Base-by-base conservation (phyloP, 2,888 invertebrate species). In the Yponomeuta plumbellus region DNA sequence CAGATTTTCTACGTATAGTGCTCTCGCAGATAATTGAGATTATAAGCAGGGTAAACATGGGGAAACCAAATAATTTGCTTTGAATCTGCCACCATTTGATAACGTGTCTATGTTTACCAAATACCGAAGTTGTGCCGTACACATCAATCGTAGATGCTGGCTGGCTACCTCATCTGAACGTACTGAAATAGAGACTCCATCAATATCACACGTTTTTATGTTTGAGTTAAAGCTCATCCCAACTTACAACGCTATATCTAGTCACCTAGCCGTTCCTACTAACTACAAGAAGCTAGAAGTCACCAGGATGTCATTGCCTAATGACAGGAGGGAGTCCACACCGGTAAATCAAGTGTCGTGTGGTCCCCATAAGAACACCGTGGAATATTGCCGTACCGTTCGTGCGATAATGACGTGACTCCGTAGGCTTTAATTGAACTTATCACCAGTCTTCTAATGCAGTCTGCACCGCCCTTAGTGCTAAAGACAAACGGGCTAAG, bases 361-460 rank as follows among this genome's bases (percentile, higher is more conserved):
- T 8, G 44, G 44, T 13, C 13, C 44, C 44, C 44, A 58, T 81
- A 88, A 89, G 87, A 90, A 76, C 80, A 87, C 80, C 90, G 90
- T 89, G 89, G 90, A 90, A 88, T 90, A 90, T 90, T 88, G 85
- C 84, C 88, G 83, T 83, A 81, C 40, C 62, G 66, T 34, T 23
- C n/a, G 34, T 80, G 44, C 85, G 79, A 88, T 90, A 90, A 90
- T 90, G 90, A 89, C 75, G 83, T 80, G 85, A 83, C 84, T 86
- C 87, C 84, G 85, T 86, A 83, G 83, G 84, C 84, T 89, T 89
- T 90, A 90, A 90, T 90, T 90, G 90, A 87, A 79, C 81, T 81
- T 84, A 81, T 5, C 23, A 81, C 83, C 83, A 78, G 74, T 81
- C 75, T 78, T 78, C 81, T 85, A 76, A 72, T 70, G 76, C 77